A percentile compares a stretch with the other conserved stretches of the same genome.
Conservation (phyloP, 1,140 invertebrate species). For the Drosophila repletoides region DNA sequence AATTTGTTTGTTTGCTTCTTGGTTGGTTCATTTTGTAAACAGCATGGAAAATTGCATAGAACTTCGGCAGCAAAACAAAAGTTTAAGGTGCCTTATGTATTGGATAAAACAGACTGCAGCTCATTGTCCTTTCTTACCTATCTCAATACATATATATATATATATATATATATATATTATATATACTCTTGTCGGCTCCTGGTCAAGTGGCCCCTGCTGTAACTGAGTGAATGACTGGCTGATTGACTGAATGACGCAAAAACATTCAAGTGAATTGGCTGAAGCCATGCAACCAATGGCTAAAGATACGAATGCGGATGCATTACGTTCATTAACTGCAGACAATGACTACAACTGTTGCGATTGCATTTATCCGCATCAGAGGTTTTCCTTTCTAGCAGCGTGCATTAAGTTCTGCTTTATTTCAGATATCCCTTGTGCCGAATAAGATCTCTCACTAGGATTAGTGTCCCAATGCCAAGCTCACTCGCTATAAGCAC, state of each 20-base stretch:
- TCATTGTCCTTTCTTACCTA: not conserved
- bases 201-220: not conserved
- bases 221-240: not conserved
- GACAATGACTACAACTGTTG: not conserved
- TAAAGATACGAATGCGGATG: not conserved
- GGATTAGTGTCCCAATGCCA: not conserved
- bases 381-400: too few species aligned
- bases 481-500: not conserved
- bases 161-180: too few species aligned
- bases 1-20: conserved; percentile 77
- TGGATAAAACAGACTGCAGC: conserved; percentile 52
- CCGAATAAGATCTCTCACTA: not conserved
- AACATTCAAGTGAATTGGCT: not conserved
- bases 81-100: conserved; percentile 57
- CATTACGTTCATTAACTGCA: too few species aligned
- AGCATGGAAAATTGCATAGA: conserved; percentile 70
- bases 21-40: conserved; percentile 70
- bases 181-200: too few species aligned
- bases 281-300: too few species aligned
- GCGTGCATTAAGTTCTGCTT: too few species aligned
- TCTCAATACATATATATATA: too few species aligned
- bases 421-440: not conserved
- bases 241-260: not conserved
- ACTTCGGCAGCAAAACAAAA: conserved; percentile 67
- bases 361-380: not conserved